A percentile compares a stretch with the other conserved stretches of the same genome.
phyloP scores from a whole-genome alignment of 2,797 vertebrate species.

The Myotis daubentonii region DNA sequence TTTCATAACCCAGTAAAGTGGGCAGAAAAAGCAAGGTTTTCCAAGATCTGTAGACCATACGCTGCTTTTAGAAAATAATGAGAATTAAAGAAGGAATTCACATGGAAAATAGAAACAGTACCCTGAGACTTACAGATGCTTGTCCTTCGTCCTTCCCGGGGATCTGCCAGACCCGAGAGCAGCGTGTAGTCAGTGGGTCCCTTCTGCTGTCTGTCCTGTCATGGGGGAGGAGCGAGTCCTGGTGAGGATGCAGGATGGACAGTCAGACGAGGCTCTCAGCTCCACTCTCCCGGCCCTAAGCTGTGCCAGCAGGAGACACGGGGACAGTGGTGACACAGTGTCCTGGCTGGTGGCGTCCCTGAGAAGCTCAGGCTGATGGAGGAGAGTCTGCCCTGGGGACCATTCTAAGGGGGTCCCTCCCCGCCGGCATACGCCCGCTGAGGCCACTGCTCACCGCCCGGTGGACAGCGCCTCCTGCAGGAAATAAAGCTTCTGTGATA shows the following conservation, averaged over 20 bases:
- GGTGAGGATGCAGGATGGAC: not conserved
- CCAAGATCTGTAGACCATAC: not conserved
- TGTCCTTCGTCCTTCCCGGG: not conserved
- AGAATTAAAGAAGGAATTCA: too few relatives aligned
- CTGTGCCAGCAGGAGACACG: too few relatives aligned
- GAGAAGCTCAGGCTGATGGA: not conserved
- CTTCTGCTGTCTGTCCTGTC: not conserved
- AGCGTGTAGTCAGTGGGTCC: rapidly evolving
- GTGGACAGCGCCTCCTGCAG: not conserved
- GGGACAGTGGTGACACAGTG: too few relatives aligned
- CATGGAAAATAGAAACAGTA: not conserved
- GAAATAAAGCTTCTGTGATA: not conserved
- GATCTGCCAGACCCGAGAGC: not conserved
- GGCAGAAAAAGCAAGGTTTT: not conserved
- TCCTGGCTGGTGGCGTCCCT: not conserved
- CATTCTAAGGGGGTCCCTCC: rapidly evolving
- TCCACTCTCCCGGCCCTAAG: not conserved
- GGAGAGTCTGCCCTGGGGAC: not conserved
- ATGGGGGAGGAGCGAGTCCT: not conserved
- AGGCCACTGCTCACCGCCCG: too few relatives aligned
- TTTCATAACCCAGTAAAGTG: not conserved
- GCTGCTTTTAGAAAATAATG: not conserved
- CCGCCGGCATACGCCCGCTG: rapidly evolving
- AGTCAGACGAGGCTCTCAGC: not conserved
- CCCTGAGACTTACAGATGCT: not conserved